Evolutionary conservation across 2,113 vertebrate species (phyloP).

Genomic region (Paedocypris sp.): DNA sequence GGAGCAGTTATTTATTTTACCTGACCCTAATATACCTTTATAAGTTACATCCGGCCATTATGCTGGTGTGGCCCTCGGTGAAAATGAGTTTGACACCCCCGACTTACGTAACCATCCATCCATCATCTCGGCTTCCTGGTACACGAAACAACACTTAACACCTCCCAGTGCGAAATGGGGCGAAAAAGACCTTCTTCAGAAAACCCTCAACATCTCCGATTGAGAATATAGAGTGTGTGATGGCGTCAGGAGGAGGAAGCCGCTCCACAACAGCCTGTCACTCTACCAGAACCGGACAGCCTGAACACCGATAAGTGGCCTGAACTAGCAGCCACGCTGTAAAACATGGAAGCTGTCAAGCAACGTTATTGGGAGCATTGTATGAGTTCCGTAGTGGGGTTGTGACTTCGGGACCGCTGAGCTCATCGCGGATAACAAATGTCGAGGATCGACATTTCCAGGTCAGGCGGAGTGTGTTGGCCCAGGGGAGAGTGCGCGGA

Average conservation of each 20-base stretch:
- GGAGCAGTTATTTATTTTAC: too few relatives aligned
- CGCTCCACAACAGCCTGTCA: slow-evolving; percentile 42
- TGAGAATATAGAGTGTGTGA: slow-evolving; percentile 41
- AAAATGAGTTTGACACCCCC: too few relatives aligned
- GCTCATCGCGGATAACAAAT: not conserved
- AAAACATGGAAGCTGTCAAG: slow-evolving; percentile 8
- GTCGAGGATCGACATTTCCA: not conserved
- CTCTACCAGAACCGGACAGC: slow-evolving; percentile 40
- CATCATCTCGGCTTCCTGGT: not conserved
- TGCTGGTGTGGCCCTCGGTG: too few relatives aligned
- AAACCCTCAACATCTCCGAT: not conserved
- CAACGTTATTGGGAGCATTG: not conserved
- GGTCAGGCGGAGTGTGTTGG: not conserved
- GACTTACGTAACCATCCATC: not conserved
- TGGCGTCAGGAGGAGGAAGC: slow-evolving; percentile 39
- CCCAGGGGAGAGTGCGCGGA: too few relatives aligned
- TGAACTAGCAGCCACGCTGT: slow-evolving; percentile 44
- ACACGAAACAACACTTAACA: not conserved
- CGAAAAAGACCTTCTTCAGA: not conserved
- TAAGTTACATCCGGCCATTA: too few relatives aligned
- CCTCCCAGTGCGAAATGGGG: not conserved
- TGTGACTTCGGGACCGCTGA: not conserved
- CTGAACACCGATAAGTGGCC: slow-evolving; percentile 43
- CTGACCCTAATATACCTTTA: too few relatives aligned
- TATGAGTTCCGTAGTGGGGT: not conserved